A percentile compares a stretch with the other conserved stretches of the same genome.
phyloP scores from a whole-genome alignment of 2,888 invertebrate genomes.

The Nysson spinosus region DNA sequence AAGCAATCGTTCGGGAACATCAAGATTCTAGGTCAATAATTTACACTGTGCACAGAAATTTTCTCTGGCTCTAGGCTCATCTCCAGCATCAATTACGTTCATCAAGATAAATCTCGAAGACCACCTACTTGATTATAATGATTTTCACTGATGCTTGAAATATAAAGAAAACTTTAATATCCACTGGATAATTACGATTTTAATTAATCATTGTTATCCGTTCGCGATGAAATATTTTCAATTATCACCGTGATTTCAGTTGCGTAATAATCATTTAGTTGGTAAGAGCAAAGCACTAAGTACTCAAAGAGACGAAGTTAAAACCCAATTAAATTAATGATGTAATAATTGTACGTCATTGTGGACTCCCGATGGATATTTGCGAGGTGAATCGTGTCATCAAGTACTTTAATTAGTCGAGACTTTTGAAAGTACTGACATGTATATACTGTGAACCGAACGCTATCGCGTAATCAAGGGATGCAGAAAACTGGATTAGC shows the following conservation, averaged over 20 bases:
- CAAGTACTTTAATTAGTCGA: constrained; percentile 50
- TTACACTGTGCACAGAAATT: background rate
- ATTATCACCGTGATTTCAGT: no score
- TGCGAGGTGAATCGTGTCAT: constrained; percentile 3
- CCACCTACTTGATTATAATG: no score
- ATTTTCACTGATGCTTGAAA: no score
- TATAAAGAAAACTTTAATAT: no score
- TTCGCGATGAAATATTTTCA: no score
- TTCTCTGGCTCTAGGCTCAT: constrained; percentile 8
- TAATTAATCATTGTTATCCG: no score
- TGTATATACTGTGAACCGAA: constrained; percentile 5
- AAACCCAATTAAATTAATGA: no score
- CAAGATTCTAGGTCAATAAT: constrained; percentile 32
- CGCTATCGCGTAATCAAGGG: constrained; percentile 32
- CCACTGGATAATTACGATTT: no score
- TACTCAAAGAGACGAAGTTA: no score
- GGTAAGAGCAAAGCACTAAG: no score
- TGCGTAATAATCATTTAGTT: no score
- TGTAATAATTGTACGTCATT: no score
- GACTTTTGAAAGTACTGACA: constrained; percentile 39
- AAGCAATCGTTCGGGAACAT: constrained; percentile 1
- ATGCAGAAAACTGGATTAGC: constrained; percentile 51
- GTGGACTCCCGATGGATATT: constrained; percentile 8
- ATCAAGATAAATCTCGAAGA: background rate
- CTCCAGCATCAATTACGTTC: constrained; percentile 9